Base-by-base conservation (phyloP, 2,888 invertebrate species). In the Sipunculus nudus region DNA sequence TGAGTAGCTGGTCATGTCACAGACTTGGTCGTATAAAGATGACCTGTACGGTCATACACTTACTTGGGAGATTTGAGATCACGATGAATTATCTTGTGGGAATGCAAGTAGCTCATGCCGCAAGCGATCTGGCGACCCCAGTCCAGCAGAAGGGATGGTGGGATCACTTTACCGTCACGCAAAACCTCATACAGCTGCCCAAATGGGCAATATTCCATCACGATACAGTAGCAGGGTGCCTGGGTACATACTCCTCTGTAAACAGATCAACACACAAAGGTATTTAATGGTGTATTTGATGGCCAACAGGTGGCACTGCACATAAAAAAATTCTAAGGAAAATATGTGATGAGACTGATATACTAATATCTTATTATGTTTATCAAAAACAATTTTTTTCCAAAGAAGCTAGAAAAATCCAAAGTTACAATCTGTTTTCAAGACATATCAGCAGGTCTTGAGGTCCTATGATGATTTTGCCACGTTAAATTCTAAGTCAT, bases 21-120 rank as follows among this genome's bases (percentile, higher is more conserved):
- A n/a, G n/a, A n/a, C n/a, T n/a, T n/a, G n/a, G n/a, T 38, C 16
- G 35, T 35, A 35, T 35, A 13, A 35, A 35, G 35, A 16, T 8
- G 10, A 35, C 16, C 35, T 35, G 16, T 16, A 13, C 10, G 10
- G 35, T 16, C 10, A 16, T 29, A 13, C 28, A 88, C 91, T 89
- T 88, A 97, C 97, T 99, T 99, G 47, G 98, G 98, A 80, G 97
- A 97, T 85, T 99, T 99, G 67, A 99, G 89, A 87, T 99, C 99
- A 65, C 99, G 87, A 81, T 99, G 99, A 77, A 99, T 96, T 75
- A 99, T 97, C 86, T 96, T 96, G 81, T 96, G 93, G 43, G 89
- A 88, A 84, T 99, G 99, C 58, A 99, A 88, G 84, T 98, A 98
- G 76, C 91, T 89, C 98, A 99, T 98, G 56, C 98, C 99, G 61